Evolutionary conservation across 2,888 invertebrate genomes (phyloP).

Genomic region (Napeogenes inachia): DNA sequence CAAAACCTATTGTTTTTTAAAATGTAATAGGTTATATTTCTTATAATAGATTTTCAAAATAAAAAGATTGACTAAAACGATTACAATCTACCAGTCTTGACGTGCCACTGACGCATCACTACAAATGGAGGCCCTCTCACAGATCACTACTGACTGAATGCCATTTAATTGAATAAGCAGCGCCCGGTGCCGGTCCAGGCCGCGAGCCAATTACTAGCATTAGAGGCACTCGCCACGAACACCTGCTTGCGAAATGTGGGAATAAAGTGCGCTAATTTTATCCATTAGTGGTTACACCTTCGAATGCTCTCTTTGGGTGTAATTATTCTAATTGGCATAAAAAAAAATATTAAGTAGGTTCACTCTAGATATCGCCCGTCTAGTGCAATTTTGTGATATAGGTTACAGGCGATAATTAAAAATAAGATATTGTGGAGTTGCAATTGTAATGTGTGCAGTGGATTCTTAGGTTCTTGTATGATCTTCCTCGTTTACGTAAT

Average conservation of each 20-base stretch:
- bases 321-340: not conserved
- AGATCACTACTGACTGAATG: constrained; percentile 27
- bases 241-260: constrained; percentile 18
- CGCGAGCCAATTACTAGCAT: constrained; percentile 27
- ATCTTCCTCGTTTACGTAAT: no score
- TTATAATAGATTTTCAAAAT: no score
- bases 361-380: not conserved
- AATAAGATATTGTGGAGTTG: no score
- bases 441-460: no score
- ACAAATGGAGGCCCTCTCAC: constrained; percentile 19
- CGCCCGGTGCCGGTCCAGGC: constrained; percentile 19
- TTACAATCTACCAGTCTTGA: no score
- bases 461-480: no score
- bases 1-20: no score
- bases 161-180: constrained; percentile 29
- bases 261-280: constrained; percentile 2
- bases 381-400: no score
- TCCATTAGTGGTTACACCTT: not conserved
- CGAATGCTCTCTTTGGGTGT: not conserved
- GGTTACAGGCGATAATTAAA: no score
- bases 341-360: not conserved
- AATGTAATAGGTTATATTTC: no score
- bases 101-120: constrained; percentile 8
- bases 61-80: no score
- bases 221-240: constrained; percentile 17